Evolutionary conservation across 1,140 invertebrate genomes (phyloP), one percentile per base, ranked within the genome.

Genomic region (Drosophila rufa): DNA sequence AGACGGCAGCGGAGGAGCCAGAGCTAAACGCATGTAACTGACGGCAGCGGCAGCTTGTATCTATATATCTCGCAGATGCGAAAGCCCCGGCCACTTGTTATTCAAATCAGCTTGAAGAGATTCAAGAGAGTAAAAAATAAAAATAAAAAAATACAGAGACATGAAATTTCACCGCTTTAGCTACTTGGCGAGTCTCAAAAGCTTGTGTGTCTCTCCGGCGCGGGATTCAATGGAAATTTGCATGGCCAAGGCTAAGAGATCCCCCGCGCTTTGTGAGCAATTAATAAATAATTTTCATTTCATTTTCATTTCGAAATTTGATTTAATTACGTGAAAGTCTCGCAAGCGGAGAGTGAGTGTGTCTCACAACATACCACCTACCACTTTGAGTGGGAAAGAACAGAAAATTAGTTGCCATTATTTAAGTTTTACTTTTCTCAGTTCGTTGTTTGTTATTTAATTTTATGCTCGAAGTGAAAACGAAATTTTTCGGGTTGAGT

Each of bases 261-360:
- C 7, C 22, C 47, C 60, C 62, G 11, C 25, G n/a, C 45, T 27
- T 14, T 42, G 9, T 7, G 47, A 46, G 53, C 71, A 86, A 86
- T 86, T 86, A 86, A 86, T 86, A 86, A 80, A 82, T 87, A 70
- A 87, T 86, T 86, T 86, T 76, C 82, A 85, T 82, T 82, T 82
- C 79, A 82, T 82, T 87, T 89, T 90, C 85, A 90, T 89, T 84
- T 79, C 19, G 69, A 90, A 78, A 84, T 87, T 84, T 79, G 67
- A 90, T 89, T 89, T 89, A 89, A 89, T 90, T 84, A 89, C 64
- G 84, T 75, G 84, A 89, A 86, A 86, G 83, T 86, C 51, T 19
- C 19, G 19, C 33, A 45, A 46, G 8, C n/a, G 15, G n/a, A 3
- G 25, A 17, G 50, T 53, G 50, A 33, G 48, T 51, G 43, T 30